Percentiles rank a stretch among this genome's conserved stretches.
Evolutionary conservation across 2,113 vertebrate species (phyloP).

Genomic region (Hippocampus comes): DNA sequence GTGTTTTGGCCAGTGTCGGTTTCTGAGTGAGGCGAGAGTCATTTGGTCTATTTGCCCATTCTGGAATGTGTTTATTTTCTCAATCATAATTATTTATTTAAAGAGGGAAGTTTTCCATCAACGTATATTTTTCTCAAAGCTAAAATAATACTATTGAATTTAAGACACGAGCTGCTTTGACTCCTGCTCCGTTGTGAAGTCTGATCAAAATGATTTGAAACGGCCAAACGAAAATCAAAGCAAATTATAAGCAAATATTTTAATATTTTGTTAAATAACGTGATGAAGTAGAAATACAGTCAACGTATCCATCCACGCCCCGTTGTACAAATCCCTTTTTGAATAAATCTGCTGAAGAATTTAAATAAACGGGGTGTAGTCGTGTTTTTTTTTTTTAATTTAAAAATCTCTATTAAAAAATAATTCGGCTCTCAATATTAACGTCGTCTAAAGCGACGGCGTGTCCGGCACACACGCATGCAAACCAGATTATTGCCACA

Average conservation of each 20-base stretch:
- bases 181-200: background rate
- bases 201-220: background rate
- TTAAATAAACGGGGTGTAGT: background rate
- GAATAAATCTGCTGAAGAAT: background rate
- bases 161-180: background rate
- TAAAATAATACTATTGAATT: background rate
- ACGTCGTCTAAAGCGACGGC: background rate
- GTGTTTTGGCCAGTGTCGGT: no score
- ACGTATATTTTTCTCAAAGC: background rate
- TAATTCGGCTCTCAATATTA: background rate
- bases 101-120: no score
- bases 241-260: background rate
- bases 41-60: no score
- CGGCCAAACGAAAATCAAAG: background rate
- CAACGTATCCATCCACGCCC: background rate
- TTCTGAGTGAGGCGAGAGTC: no score
- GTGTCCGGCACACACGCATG: background rate
- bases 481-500: background rate
- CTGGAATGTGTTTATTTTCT: no score
- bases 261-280: background rate
- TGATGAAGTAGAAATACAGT: background rate
- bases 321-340: background rate
- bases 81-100: background rate
- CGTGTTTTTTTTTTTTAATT: background rate
- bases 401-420: background rate